Percentiles rank a stretch among this genome's conserved stretches.
These are phyloP conservation scores for Epirrhoe tristata DNA, from an alignment of 2,888 invertebrate species.

Conservation along the genomic window DNA sequence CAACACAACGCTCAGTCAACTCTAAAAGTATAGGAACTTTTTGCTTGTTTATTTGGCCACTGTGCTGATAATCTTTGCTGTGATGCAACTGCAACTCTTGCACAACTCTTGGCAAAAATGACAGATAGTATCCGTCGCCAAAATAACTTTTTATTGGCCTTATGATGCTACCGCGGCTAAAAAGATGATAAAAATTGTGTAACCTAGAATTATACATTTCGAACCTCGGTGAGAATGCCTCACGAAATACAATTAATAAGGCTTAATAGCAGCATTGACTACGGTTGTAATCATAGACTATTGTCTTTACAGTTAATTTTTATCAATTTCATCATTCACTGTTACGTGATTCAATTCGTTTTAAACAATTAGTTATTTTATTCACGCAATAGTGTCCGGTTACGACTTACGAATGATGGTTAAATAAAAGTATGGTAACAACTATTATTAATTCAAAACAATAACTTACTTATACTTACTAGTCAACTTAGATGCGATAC, in stretches of 20 bases:
- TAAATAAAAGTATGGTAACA: constrained; percentile 33
- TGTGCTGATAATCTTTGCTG: constrained; percentile 62
- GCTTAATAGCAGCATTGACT: constrained; percentile 4
- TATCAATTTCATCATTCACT: constrained; percentile 37
- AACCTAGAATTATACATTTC: neutral
- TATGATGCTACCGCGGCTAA: constrained; percentile 22
- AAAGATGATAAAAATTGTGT: constrained; percentile 6
- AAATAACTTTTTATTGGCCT: constrained; percentile 47
- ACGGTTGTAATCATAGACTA: constrained; percentile 26
- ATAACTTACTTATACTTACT: neutral
- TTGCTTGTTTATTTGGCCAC: constrained; percentile 44
- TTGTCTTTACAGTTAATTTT: constrained; percentile 38
- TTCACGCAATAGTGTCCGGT: constrained; percentile 67
- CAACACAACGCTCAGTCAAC: constrained; percentile 30
- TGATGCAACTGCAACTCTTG: constrained; percentile 72
- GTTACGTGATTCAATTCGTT: constrained; percentile 64
- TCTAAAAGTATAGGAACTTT: constrained; percentile 39
- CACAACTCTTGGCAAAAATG: constrained; percentile 68
- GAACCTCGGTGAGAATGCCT: neutral
- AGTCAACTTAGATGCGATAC: too few relatives aligned
- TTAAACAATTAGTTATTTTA: constrained; percentile 66
- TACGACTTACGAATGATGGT: constrained; percentile 37
- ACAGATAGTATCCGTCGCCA: constrained; percentile 47
- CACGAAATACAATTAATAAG: constrained; percentile 1
- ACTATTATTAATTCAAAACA: constrained; percentile 20